phyloP scores from a whole-genome alignment of 2,113 vertebrate species.

The Trogon surrucura region DNA sequence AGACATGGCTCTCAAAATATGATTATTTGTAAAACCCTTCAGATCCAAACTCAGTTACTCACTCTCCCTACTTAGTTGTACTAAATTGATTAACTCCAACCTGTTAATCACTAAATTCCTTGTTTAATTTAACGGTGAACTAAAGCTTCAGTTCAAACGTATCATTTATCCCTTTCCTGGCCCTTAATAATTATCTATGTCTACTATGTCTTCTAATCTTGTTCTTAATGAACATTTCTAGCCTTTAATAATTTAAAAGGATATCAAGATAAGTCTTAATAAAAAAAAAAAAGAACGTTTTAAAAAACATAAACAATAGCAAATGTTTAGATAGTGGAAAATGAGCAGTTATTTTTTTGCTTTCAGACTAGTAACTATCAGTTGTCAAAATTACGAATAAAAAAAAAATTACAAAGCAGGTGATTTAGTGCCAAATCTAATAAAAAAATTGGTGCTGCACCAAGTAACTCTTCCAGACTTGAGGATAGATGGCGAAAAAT shows the following conservation, averaged over 20 bases:
- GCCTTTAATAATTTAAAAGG: slow-evolving; percentile 68
- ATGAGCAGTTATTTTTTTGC: not conserved
- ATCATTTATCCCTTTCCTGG: slow-evolving; percentile 46
- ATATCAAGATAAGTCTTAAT: slow-evolving; percentile 59
- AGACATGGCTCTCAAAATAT: slow-evolving; percentile 18
- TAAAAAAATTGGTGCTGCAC: not conserved
- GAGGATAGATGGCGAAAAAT: not conserved
- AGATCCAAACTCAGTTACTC: slow-evolving; percentile 40
- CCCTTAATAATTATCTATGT: slow-evolving; percentile 56
- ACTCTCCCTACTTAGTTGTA: slow-evolving; percentile 50
- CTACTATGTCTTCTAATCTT: slow-evolving; percentile 66
- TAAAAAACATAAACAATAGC: slow-evolving; percentile 9
- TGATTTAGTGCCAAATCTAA: not conserved
- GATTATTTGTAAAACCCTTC: slow-evolving; percentile 59
- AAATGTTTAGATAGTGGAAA: slow-evolving; percentile 45
- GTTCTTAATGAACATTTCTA: slow-evolving; percentile 57
- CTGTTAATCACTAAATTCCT: slow-evolving; percentile 63
- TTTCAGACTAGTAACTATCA: not conserved
- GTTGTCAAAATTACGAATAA: not conserved
- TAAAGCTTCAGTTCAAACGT: slow-evolving; percentile 66
- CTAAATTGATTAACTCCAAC: slow-evolving; percentile 62
- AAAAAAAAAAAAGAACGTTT: slow-evolving; percentile 28
- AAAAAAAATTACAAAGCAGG: not conserved
- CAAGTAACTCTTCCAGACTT: not conserved
- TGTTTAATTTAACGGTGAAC: slow-evolving; percentile 72